phyloP scores from a whole-genome alignment of 2,888 invertebrate species.

The Gibbula magus region DNA sequence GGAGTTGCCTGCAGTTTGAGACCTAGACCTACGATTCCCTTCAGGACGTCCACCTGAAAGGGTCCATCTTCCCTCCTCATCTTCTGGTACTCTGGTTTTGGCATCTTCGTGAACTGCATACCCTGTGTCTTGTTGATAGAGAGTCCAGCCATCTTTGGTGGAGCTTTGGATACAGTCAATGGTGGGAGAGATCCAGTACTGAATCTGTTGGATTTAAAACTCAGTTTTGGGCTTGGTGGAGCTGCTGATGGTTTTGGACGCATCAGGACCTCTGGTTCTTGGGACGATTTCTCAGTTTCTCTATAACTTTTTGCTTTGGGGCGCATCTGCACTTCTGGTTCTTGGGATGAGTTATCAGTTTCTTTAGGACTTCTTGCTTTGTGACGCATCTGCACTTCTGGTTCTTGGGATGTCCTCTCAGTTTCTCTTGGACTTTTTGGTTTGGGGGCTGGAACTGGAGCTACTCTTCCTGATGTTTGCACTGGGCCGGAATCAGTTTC shows the following conservation, averaged over 20 bases:
- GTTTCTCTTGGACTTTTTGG: neutral
- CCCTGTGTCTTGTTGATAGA: neutral
- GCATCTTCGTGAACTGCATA: conserved; percentile 18
- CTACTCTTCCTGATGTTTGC: neutral
- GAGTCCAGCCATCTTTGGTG: neutral
- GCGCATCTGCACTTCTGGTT: too few species aligned
- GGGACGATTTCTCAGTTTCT: neutral
- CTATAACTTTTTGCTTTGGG: neutral
- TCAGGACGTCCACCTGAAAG: conserved; percentile 69
- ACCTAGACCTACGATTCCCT: conserved; percentile 71
- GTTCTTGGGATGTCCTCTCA: neutral
- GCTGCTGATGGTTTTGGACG: neutral
- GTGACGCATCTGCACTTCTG: too few species aligned
- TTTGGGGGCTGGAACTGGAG: conserved; percentile 1
- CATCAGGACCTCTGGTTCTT: too few species aligned
- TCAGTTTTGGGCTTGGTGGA: neutral
- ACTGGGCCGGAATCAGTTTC: neutral
- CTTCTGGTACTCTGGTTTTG: conserved; percentile 51
- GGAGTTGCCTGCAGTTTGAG: conserved; percentile 61
- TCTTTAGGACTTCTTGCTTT: neutral
- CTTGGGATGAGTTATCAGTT: neutral
- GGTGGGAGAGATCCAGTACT: neutral
- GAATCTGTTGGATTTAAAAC: conserved; percentile 3
- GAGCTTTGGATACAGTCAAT: neutral
- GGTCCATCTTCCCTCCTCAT: conserved; percentile 59